Conservation (phyloP, 2,797 vertebrate species). For the Gephyroberyx darwinii region DNA sequence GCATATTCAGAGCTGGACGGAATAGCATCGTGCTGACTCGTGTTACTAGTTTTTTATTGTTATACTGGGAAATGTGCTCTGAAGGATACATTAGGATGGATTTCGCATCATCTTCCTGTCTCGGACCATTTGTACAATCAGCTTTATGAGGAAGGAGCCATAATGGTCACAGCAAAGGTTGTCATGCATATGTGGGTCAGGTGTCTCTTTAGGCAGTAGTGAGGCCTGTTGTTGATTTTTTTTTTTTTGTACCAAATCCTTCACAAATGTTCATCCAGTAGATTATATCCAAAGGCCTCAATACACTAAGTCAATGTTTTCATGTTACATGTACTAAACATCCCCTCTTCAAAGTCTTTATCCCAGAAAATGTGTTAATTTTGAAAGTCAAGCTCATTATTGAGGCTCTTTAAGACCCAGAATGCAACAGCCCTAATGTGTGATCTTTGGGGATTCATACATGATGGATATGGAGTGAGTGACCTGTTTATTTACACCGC, state of each 20-base stretch:
- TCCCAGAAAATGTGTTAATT: background rate
- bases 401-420: background rate
- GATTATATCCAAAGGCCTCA: no score
- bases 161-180: conserved; percentile 18
- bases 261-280: background rate
- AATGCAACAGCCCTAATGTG: background rate
- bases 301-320: no score
- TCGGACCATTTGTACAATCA: conserved; percentile 9
- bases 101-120: conserved; percentile 19
- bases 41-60: background rate
- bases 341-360: background rate
- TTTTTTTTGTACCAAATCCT: conserved; percentile 20
- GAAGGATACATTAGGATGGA: background rate
- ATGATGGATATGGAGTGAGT: no score
- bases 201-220: conserved; percentile 32
- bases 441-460: background rate
- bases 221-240: conserved; percentile 24
- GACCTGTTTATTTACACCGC: no score
- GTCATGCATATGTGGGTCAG: conserved; percentile 50
- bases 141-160: conserved; percentile 16
- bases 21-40: conserved; percentile 6
- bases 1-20: background rate
- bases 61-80: background rate
- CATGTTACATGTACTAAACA: no score
- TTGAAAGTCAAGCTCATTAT: background rate